Base-by-base conservation (phyloP, 2,888 invertebrate genomes). In the Rotaria sp. region DNA sequence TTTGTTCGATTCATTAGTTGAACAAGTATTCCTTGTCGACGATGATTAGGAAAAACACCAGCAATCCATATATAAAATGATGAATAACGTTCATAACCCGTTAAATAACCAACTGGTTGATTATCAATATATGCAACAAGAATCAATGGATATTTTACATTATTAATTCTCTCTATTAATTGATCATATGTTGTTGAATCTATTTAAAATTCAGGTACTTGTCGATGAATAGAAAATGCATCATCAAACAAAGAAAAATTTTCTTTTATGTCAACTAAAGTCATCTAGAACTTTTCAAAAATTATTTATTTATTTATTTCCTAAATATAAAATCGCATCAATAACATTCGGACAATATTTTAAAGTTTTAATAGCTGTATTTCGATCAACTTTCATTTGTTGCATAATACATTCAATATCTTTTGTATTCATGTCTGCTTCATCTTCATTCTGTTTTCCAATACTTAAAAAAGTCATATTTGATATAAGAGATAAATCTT, bases 351-450 rank as follows among this genome's bases (percentile, higher is more conserved):
- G 85, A 45, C 88, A 88, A 59, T 88, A 87, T 67, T 88, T 88
- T 18, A 90, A 87, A 15, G 88, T 88, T 48, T 87, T 86, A n/a
- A 90, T 87, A 38, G 89, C 89, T 15, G 87, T 87, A 86, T 90
- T 89, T 87, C 89, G 88, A 59, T 89, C 89, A 13, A 89, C 87
- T 24, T 87, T 87, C 74, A 89, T 85, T 86, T 90, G 89, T 84
- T 87, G 87, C 89, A 89, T 89, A 87, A 90, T 87, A 13, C 89
- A 87, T 45, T 88, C 88, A 57, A 90, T 88, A 84, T 89, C 89
- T 57, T 87, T 87, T 30, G 86, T 87, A 85, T 89, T 88, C 18
- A 90, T 59, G 24, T 88, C 88, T n/a, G 88, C 88, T 45, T 89
- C 89, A 84, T 87, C 85, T 80, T 88, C 89, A 15, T 88, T 88